Evolutionary conservation across 2,888 invertebrate species (phyloP).

Genomic region (Caenorhabditis parvicauda): DNA sequence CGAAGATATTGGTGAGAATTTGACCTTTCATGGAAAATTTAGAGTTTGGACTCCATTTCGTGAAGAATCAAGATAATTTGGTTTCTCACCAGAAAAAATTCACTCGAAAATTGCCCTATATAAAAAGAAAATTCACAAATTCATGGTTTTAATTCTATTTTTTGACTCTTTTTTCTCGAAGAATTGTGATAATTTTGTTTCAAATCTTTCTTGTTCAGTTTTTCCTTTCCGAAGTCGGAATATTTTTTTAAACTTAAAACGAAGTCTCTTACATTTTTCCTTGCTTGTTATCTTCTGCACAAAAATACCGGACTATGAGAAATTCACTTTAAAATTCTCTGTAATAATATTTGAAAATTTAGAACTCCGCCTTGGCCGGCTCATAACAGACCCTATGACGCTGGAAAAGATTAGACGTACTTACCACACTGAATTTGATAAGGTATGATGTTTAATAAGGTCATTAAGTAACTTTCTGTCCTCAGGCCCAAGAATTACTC

Average conservation of each 20-base stretch:
- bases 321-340: neutral
- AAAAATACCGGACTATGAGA: no score
- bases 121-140: no score
- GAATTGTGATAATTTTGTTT: no score
- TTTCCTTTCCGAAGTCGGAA: no score
- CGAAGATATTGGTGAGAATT: constrained; percentile 5
- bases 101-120: no score
- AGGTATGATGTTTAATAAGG: constrained; percentile 14
- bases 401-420: constrained; percentile 33
- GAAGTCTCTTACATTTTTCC: no score
- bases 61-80: neutral
- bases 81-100: no score
- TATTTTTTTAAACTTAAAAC: no score
- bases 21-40: neutral
- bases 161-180: no score
- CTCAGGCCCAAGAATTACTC: constrained; percentile 30
- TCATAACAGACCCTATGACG: constrained; percentile 35
- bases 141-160: no score
- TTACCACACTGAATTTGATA: constrained; percentile 36
- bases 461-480: neutral
- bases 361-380: constrained; percentile 20
- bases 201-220: no score
- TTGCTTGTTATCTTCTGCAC: no score
- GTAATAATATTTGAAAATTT: neutral
- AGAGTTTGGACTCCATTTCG: neutral